A percentile compares a stretch with the other conserved stretches of the same genome.
These are phyloP conservation scores for Micropoecilia bifurca DNA, from an alignment of 2,797 vertebrate genomes.

Conservation along the genomic window DNA sequence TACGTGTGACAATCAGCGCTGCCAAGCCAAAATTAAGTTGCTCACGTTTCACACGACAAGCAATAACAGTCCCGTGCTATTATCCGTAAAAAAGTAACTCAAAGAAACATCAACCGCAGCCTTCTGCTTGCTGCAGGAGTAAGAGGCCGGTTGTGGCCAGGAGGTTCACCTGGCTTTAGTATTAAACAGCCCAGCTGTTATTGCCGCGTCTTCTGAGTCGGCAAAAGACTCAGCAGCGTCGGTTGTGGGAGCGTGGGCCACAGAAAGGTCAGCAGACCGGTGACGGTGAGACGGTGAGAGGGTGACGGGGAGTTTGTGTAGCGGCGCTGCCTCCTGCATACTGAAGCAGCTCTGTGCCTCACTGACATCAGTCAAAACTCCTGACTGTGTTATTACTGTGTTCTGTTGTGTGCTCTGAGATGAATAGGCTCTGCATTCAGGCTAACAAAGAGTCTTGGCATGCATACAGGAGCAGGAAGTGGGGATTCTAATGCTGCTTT, in stretches of 20 bases:
- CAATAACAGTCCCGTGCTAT: slow-evolving; percentile 65
- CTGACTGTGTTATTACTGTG: slow-evolving; percentile 74
- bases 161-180: slow-evolving; percentile 72
- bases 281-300: slow-evolving; percentile 41
- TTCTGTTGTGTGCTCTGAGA: slow-evolving; percentile 65
- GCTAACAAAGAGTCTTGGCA: slow-evolving; percentile 75
- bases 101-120: slow-evolving; percentile 50
- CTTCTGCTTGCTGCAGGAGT: slow-evolving; percentile 52
- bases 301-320: slow-evolving; percentile 10
- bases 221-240: slow-evolving; percentile 60
- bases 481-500: slow-evolving; percentile 74
- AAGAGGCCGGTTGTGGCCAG: slow-evolving; percentile 57
- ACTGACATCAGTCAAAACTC: slow-evolving; percentile 74
- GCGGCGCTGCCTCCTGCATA: slow-evolving; percentile 54
- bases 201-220: slow-evolving; percentile 55
- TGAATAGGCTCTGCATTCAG: slow-evolving; percentile 71
- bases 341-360: slow-evolving; percentile 56
- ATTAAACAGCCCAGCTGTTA: slow-evolving; percentile 65
- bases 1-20: slow-evolving; percentile 58
- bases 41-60: slow-evolving; percentile 41
- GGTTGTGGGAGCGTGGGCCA: slow-evolving; percentile 51
- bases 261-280: slow-evolving; percentile 64
- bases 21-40: slow-evolving; percentile 57
- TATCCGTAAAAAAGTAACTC: slow-evolving; percentile 60
- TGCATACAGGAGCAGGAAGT: slow-evolving; percentile 73